Conservation (phyloP, 2,888 invertebrate genomes). For the Lithophane semibrunnea region DNA sequence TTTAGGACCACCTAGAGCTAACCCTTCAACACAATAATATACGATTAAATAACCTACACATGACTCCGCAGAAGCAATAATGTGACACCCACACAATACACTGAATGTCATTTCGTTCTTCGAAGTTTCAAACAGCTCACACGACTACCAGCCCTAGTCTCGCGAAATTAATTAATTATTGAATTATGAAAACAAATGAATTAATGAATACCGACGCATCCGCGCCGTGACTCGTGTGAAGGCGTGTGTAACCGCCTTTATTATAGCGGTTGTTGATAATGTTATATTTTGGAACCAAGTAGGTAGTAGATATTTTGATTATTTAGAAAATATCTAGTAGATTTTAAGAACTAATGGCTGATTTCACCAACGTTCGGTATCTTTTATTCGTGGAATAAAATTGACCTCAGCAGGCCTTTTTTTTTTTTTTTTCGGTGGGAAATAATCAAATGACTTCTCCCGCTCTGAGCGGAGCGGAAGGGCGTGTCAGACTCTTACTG, state of each 20-base stretch:
- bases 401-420: not conserved
- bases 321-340: not conserved
- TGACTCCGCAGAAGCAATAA: too few relatives aligned
- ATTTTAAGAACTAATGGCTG: not conserved
- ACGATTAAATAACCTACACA: not conserved
- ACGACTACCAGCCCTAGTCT: conserved; percentile 49
- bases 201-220: conserved; percentile 64
- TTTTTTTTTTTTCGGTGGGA: too few relatives aligned
- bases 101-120: not conserved
- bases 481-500: too few relatives aligned
- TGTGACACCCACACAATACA: too few relatives aligned
- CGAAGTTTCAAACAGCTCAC: not conserved
- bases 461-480: too few relatives aligned
- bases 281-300: not conserved
- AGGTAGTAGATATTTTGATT: not conserved
- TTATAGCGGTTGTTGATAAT: conserved; percentile 18
- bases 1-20: not conserved
- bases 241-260: conserved; percentile 26
- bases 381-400: not conserved
- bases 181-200: conserved; percentile 78
- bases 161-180: conserved; percentile 74
- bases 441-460: too few relatives aligned
- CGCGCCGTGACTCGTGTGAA: conserved; percentile 24
- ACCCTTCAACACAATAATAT: not conserved
- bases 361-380: not conserved